Percentiles rank a stretch among this genome's conserved stretches.
These are phyloP conservation scores for Parasteatoda lunata DNA, from an alignment of 2,888 invertebrate genomes.

Conservation along the genomic window DNA sequence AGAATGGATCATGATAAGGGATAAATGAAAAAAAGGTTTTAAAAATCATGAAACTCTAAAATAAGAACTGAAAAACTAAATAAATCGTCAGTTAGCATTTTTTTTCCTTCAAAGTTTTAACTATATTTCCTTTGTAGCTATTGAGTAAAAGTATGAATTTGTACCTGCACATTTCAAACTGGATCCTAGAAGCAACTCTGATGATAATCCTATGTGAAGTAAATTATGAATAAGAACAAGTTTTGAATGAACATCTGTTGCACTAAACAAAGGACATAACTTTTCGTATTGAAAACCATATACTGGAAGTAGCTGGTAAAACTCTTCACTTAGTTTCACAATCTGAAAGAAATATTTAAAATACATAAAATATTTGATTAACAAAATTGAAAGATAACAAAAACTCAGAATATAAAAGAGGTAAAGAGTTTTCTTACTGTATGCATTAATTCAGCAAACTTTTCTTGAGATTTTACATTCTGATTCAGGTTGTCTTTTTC, in stretches of 20 bases:
- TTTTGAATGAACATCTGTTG: constrained; percentile 72
- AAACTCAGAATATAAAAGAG: neutral
- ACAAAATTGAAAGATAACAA: neutral
- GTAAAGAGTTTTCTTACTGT: constrained; percentile 20
- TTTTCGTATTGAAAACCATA: constrained; percentile 75
- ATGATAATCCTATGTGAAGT: constrained; percentile 75
- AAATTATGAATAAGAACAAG: constrained; percentile 73
- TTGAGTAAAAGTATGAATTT: neutral
- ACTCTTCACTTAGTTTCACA: constrained; percentile 75
- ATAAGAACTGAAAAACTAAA: too few relatives aligned
- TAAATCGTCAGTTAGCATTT: too few relatives aligned
- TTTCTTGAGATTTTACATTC: constrained; percentile 61
- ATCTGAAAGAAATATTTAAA: constrained; percentile 71
- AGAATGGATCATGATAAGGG: too few relatives aligned
- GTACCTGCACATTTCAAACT: constrained; percentile 73
- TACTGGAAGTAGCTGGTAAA: constrained; percentile 76
- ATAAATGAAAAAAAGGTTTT: too few relatives aligned
- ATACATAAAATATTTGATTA: neutral
- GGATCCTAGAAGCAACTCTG: constrained; percentile 74
- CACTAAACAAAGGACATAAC: constrained; percentile 74
- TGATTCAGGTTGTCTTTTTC: constrained; percentile 58
- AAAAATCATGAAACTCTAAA: too few relatives aligned
- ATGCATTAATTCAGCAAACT: constrained; percentile 63
- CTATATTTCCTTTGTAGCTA: too few relatives aligned
- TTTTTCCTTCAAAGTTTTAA: too few relatives aligned